Base-by-base conservation (phyloP, 2,113 vertebrate genomes). In the Zosterops japonicus region DNA sequence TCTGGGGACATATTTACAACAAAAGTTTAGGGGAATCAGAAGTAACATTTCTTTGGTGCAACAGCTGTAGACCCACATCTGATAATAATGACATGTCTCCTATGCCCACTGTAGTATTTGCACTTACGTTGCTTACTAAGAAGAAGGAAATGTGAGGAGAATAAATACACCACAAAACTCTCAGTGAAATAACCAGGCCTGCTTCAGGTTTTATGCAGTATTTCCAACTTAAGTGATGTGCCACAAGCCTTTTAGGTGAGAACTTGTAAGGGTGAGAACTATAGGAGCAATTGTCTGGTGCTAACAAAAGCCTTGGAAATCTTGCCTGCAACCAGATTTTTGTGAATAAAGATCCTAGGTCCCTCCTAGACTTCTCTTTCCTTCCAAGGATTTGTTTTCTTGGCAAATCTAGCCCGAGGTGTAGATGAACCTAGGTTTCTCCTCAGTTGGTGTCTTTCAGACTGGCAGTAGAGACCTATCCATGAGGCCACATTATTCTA, bases 11-110 rank as follows among this genome's bases (percentile, higher is more conserved):
- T 63, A 89, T 87, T 94, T 86, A 93, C 75, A 95, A 74, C 31
- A 83, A 50, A 90, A 88, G 67, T 92, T 88, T 78, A 75, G 75
- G 64, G 64, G 31, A 42, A 88, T 67, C 67, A 86, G 64, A 90
- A 80, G 59, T 14, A 93, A 86, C 56, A 36, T 89, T 93, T 89
- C 74, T 83, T 87, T 95, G 49, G 74, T 85, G 70, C n/a, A 87
- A 76, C 20, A 65, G 70, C 22, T 87, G 77, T 72, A 85, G 75
- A 87, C n/a, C 20, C 24, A 50, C 31, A 21, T 55, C 68, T 86
- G 33, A 94, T 61, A 72, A 87, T 53, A 87, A 85, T 23, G 33
- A 77, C 12, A 2, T 5, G 49, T 55, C 60, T 90, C 42, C 33
- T 50, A 77, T 50, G 63, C 35, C 42, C 59, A 25, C 27, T 74